Base-by-base conservation (phyloP, 92 coral and sea anemone species). In the Phenganax marumi region DNA sequence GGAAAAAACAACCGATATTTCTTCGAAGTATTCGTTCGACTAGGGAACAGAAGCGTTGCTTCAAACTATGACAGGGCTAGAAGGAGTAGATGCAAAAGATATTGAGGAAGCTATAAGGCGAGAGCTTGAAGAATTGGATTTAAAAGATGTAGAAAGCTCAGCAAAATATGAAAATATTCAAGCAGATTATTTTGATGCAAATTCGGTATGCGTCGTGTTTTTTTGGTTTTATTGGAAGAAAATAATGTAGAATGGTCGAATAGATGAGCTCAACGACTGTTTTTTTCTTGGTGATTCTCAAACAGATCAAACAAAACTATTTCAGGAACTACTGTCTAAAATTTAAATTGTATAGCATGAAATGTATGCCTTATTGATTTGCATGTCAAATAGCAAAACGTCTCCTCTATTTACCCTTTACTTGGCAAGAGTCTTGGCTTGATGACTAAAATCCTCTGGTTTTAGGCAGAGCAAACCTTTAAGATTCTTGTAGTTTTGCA, bases 81-180 rank as follows among this genome's bases (percentile, higher is more conserved):
- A 82, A 57, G 97, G 85, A 78, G 87, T 89, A 54, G 93, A 92
- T 76, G 92, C 91, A 19, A 89, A 85, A 0, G 99, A 96, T 56
- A 91, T 96, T 17, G 99, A 92, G 73, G 97, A 92, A n/a, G 97
- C 93, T 77, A 96, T 96, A 80, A 92, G 89, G 90, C 87, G 93
- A n/a, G 93, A 96, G 62, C 84, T 92, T 8, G 99, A 90, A 58
- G 97, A 91, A 81, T 93, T 80, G 74, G 89, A 88, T 21, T 51
- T 83, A 17, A 90, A 90, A 52, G 91, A 92, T 65, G 46, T 86
- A 50, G 91, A 86, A 8, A 22, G n/a, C 11, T 66, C 43, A 6
- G 0, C 48, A 66, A 66, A 66, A 66, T 22, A 24, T 33, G 72
- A 66, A 66, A 66, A 25, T 9, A 8, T 18, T 33, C 72, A 33